Conservation (phyloP, 2,888 invertebrate genomes). For the Proisotoma minuta region DNA sequence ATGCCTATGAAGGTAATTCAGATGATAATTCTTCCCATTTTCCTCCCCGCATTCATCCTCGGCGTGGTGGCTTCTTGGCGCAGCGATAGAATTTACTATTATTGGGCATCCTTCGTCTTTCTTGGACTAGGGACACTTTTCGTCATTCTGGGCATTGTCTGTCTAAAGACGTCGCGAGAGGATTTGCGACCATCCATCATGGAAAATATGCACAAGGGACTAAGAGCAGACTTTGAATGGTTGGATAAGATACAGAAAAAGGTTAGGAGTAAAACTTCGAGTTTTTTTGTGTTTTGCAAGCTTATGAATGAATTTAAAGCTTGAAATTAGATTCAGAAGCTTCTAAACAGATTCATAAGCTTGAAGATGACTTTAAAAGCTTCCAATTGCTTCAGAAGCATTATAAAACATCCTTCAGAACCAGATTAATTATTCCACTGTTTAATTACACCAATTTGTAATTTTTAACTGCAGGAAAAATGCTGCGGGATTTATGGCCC, state of each 20-base stretch:
- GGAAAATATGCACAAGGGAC: slow-evolving; percentile 3
- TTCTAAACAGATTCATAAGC: too few species aligned
- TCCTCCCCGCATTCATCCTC: slow-evolving; percentile 11
- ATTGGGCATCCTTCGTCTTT: slow-evolving; percentile 19
- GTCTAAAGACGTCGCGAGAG: neutral
- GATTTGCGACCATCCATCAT: slow-evolving; percentile 15
- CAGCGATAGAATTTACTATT: slow-evolving; percentile 10
- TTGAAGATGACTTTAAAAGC: too few species aligned
- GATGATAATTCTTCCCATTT: slow-evolving; percentile 10
- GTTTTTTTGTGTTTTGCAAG: too few species aligned
- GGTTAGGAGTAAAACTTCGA: too few species aligned
- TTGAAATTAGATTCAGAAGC: too few species aligned
- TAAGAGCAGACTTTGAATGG: slow-evolving; percentile 11
- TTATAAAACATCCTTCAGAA: too few species aligned
- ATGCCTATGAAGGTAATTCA: slow-evolving; percentile 9
- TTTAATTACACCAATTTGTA: too few species aligned
- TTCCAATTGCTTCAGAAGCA: too few species aligned
- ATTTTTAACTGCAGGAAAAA: too few species aligned
- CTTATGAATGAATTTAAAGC: too few species aligned
- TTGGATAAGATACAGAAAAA: slow-evolving; percentile 18
- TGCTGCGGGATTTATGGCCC: too few species aligned
- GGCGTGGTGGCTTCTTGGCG: slow-evolving; percentile 9
- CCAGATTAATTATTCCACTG: too few species aligned
- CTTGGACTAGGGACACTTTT: slow-evolving; percentile 19
- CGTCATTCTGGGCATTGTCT: slow-evolving; percentile 17